Conservation (phyloP, 2,888 invertebrate genomes). For the Pilophorus perplexus region DNA sequence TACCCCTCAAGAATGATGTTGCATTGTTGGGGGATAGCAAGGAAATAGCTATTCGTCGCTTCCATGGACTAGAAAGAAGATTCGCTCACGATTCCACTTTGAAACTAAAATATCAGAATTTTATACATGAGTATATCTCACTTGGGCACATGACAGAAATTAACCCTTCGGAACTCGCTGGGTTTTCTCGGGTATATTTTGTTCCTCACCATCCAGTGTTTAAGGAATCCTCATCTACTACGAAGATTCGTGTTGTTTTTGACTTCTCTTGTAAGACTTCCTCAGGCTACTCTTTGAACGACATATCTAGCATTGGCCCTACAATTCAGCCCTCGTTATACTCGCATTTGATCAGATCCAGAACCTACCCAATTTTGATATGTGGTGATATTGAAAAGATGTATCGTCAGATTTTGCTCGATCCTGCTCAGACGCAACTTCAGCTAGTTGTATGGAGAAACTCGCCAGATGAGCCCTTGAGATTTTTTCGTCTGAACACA, state of each 20-base stretch:
- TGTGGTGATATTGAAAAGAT: conserved; percentile 50
- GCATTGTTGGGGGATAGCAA: neutral
- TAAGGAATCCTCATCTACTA: conserved; percentile 1
- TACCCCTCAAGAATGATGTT: neutral
- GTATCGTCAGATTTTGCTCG: conserved; percentile 48
- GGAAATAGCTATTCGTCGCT: neutral
- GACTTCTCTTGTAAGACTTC: conserved; percentile 42
- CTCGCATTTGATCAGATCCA: conserved; percentile 34
- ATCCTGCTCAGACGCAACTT: conserved; percentile 42
- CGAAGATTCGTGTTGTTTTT: conserved; percentile 5
- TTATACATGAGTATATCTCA: neutral
- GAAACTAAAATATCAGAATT: neutral
- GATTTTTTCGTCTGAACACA: conserved; percentile 44
- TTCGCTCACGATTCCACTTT: neutral
- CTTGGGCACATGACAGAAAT: conserved; percentile 1
- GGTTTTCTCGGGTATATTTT: neutral
- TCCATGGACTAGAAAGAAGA: neutral
- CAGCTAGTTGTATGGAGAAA: conserved; percentile 49
- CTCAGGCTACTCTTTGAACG: conserved; percentile 45
- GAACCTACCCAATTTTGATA: conserved; percentile 33
- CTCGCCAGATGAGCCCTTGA: conserved; percentile 40
- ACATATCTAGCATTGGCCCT: conserved; percentile 40
- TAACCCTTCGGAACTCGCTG: conserved; percentile 39
- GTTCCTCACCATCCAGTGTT: conserved; percentile 9
- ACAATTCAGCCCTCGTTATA: conserved; percentile 42